These are phyloP conservation scores for Drosophila trichaetosa DNA, from an alignment of 2,888 invertebrate genomes.

Conservation along the genomic window DNA sequence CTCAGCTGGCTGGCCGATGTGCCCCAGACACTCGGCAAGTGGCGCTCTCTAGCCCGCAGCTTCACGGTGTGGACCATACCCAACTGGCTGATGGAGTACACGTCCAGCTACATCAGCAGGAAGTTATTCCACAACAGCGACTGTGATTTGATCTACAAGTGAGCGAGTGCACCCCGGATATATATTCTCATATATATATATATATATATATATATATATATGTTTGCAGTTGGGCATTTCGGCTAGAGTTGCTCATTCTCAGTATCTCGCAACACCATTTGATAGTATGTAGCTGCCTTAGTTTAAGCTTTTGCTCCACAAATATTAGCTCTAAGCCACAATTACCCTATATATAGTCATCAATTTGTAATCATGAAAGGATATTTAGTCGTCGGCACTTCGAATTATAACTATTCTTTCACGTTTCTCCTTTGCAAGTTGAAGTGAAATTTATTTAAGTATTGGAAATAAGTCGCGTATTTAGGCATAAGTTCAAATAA, in stretches of 20 bases:
- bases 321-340: neutral
- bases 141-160: conserved; percentile 83
- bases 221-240: neutral
- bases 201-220: neutral
- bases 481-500: conserved; percentile 50
- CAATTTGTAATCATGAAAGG: neutral
- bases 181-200: neutral
- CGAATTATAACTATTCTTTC: neutral
- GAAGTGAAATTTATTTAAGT: conserved; percentile 63
- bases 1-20: conserved; percentile 68
- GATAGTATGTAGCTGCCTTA: neutral
- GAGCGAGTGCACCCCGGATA: neutral
- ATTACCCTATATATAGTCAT: neutral
- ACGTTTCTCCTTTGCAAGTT: neutral
- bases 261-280: conserved; percentile 1
- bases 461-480: conserved; percentile 27
- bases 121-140: conserved; percentile 78
- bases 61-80: conserved; percentile 81
- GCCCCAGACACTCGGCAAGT: conserved; percentile 52
- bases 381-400: neutral
- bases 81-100: conserved; percentile 71
- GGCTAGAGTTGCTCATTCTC: neutral
- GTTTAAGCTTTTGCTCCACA: neutral
- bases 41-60: conserved; percentile 55
- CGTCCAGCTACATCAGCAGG: conserved; percentile 73